Evolutionary conservation across 1,140 invertebrate species (phyloP), one percentile per base, ranked within the genome.

Genomic region (Penaeus vannamei): DNA sequence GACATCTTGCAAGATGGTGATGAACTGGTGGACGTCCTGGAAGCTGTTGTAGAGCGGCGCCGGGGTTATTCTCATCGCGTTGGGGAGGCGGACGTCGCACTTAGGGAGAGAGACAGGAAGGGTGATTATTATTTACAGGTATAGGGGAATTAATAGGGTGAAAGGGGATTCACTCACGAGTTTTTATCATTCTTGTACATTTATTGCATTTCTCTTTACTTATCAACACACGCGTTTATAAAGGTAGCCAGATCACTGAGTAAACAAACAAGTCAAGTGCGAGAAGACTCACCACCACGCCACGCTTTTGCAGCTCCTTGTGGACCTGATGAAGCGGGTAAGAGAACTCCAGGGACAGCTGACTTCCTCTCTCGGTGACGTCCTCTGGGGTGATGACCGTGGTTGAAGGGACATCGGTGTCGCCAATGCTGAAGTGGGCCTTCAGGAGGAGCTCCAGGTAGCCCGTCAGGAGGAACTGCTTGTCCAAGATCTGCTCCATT

Each of bases 21-120:
- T 91, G 90, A 94, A 93, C 82, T 91, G 90, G 42, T 92, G 92
- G 23, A 95, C 94, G 91, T 95, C 95, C 20, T 92, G 90, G 92
- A 94, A 95, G 32, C 93, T 93, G 91, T 94, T 95, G 92, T 95
- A 95, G 14, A 95, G 87, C 19, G 94, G 95, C 26, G 91, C 93
- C 1, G 95, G 94, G 2, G 94, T 92, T 0, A 95, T 91, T 85
- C 95, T 92, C 85, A 95, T 94, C 4, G 95, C 94, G 86, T 93
- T 93, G 0, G 94, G 94, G 42, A 93, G 92, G 60, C 95, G 91
- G 62, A 94, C 93, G 91, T 95, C 95, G 92, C 94, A 94, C 94
- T 95, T 86, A 77, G 72, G 42, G 32, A 26, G 42, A 76, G 77
- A 76, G 80, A 62, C 36, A 85, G 10, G 12, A 29, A 26, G 46